Conservation (phyloP, 2,113 vertebrate species). For the Tautogolabrus adspersus region DNA sequence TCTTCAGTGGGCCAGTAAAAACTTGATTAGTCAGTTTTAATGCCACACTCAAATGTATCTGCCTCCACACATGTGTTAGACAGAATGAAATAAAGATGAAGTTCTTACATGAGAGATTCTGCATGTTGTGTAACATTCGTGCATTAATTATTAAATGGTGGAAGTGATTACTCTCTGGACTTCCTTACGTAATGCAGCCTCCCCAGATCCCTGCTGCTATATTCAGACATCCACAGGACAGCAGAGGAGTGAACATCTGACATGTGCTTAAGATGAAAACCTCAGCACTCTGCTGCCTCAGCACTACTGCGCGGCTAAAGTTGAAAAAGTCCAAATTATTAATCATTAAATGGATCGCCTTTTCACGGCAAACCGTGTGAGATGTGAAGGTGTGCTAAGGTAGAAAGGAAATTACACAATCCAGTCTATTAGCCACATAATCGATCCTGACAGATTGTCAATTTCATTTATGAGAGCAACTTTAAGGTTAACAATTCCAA, state of each 20-base stretch:
- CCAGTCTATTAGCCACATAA: slow-evolving; percentile 47
- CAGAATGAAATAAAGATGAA: not conserved
- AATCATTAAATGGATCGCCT: slow-evolving; percentile 39
- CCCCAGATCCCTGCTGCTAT: slow-evolving; percentile 42
- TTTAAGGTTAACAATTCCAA: slow-evolving; percentile 79
- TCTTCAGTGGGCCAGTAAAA: too few species aligned
- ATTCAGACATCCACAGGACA: slow-evolving; percentile 42
- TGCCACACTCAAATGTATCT: not conserved
- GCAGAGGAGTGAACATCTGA: slow-evolving; percentile 57
- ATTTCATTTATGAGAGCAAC: slow-evolving; percentile 74
- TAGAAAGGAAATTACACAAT: slow-evolving; percentile 56
- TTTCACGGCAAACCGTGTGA: not conserved
- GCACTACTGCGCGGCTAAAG: slow-evolving; percentile 24
- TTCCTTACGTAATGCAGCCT: slow-evolving; percentile 54
- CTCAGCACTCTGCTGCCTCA: slow-evolving; percentile 55
- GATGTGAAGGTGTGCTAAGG: slow-evolving; percentile 34
- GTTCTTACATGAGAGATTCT: not conserved
- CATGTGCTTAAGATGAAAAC: slow-evolving; percentile 47
- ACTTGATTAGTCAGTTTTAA: too few species aligned
- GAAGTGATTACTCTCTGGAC: slow-evolving; percentile 54
- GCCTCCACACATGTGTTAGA: not conserved
- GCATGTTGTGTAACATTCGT: slow-evolving; percentile 63
- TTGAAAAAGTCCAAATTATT: slow-evolving; percentile 37
- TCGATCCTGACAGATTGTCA: slow-evolving; percentile 72
- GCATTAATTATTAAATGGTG: slow-evolving; percentile 62